These are phyloP conservation scores for Heliconius sara DNA, from an alignment of 2,888 invertebrate species.

Conservation along the genomic window DNA sequence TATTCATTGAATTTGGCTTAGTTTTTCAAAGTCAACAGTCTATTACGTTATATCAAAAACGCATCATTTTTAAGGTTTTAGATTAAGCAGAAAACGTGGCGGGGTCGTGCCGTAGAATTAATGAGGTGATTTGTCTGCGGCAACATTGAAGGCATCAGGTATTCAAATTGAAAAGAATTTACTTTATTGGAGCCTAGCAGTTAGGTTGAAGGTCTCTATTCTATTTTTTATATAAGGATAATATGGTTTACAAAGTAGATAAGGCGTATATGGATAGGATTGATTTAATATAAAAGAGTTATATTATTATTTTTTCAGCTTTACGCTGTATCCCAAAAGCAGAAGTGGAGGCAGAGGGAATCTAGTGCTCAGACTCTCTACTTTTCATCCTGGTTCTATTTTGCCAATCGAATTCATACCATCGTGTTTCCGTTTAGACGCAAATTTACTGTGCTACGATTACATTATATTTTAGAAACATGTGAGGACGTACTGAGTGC, in stretches of 20 bases:
- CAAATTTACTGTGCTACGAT: too few species aligned
- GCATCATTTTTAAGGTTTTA: slow-evolving; percentile 48
- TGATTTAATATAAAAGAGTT: not conserved
- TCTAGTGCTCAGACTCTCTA: too few species aligned
- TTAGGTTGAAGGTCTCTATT: slow-evolving; percentile 26
- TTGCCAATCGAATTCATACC: too few species aligned
- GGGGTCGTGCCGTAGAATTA: slow-evolving; percentile 67
- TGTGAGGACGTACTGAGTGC: too few species aligned
- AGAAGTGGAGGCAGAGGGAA: too few species aligned
- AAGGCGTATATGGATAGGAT: not conserved
- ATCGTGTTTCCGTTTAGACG: too few species aligned
- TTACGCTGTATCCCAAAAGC: too few species aligned
- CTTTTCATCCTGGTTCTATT: too few species aligned
- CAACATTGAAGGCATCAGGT: slow-evolving; percentile 56
- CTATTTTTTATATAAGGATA: not conserved
- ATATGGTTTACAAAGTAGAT: not conserved
- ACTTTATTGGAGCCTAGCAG: slow-evolving; percentile 53
- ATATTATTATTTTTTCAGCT: too few species aligned
- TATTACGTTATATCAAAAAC: slow-evolving; percentile 25
- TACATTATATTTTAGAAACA: too few species aligned
- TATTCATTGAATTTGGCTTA: slow-evolving; percentile 8
- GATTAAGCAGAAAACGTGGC: slow-evolving; percentile 57
- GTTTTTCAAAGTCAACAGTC: slow-evolving; percentile 1
- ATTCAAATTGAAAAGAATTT: slow-evolving; percentile 67
- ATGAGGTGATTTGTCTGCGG: slow-evolving; percentile 72